Evolutionary conservation across 2,888 invertebrate species (phyloP).

Genomic region (Pelosia muscerda): DNA sequence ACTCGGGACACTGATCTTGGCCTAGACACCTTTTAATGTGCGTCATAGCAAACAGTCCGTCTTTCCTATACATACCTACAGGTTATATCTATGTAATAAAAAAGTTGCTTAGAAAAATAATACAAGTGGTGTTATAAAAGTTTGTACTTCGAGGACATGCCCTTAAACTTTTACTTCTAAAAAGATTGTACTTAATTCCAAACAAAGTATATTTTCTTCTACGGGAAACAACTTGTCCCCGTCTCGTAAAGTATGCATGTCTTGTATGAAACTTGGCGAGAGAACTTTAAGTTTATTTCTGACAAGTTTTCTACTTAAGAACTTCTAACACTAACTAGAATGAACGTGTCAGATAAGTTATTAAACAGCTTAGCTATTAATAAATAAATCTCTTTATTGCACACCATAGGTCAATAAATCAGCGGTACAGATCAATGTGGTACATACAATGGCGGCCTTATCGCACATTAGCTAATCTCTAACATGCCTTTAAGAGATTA

Average conservation of each 20-base stretch:
- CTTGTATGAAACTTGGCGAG: conserved; percentile 35
- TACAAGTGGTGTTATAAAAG: background rate
- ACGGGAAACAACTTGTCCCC: conserved; percentile 15
- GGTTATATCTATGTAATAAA: background rate
- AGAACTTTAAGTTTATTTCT: conserved; percentile 28
- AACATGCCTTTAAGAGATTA: too few species aligned
- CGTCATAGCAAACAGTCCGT: background rate
- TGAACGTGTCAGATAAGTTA: conserved; percentile 25
- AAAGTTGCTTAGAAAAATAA: background rate
- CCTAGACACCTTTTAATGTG: too few species aligned
- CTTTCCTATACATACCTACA: background rate
- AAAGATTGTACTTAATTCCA: background rate
- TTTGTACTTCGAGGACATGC: background rate
- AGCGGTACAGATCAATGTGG: too few species aligned
- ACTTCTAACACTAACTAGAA: conserved; percentile 19
- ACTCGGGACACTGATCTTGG: too few species aligned
- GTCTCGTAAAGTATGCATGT: conserved; percentile 27
- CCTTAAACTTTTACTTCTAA: background rate
- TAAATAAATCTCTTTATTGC: too few species aligned
- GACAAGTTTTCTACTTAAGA: conserved; percentile 42
- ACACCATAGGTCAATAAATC: too few species aligned
- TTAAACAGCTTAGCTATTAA: conserved; percentile 27
- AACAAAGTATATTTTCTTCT: conserved; percentile 9
- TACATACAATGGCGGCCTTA: too few species aligned
- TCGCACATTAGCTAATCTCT: too few species aligned